Conservation (phyloP, 2,888 invertebrate genomes). For the Brachypalpus laphriformis region DNA sequence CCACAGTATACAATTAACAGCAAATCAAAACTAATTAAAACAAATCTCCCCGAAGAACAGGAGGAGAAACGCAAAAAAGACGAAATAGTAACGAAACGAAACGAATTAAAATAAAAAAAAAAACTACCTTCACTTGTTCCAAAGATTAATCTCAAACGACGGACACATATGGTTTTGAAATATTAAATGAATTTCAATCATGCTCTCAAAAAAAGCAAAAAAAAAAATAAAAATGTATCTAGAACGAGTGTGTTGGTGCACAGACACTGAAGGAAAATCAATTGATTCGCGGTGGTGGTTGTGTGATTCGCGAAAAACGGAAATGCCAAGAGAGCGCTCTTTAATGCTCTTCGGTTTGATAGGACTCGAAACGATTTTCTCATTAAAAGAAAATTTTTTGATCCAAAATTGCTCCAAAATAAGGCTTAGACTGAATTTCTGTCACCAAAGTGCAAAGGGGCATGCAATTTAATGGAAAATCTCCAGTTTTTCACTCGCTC, state of each 20-base stretch:
- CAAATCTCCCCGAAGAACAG: slow-evolving; percentile 54
- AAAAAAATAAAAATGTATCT: neutral
- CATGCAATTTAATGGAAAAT: neutral
- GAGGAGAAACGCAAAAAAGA: neutral
- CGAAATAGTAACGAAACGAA: neutral
- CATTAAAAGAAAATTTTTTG: neutral
- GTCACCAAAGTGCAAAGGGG: neutral
- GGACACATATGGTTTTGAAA: slow-evolving; percentile 61
- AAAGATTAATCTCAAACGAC: slow-evolving; percentile 51
- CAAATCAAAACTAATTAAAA: slow-evolving; percentile 66
- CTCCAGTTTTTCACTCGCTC: neutral
- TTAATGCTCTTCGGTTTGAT: neutral
- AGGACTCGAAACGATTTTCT: neutral
- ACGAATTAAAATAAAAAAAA: neutral
- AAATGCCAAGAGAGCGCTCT: slow-evolving; percentile 46
- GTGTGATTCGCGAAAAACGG: slow-evolving; percentile 13
- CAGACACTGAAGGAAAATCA: neutral
- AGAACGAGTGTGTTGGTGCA: slow-evolving; percentile 14
- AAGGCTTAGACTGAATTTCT: neutral
- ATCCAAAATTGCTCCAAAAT: neutral
- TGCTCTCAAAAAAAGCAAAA: slow-evolving; percentile 18
- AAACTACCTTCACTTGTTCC: slow-evolving; percentile 54
- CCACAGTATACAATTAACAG: slow-evolving; percentile 55
- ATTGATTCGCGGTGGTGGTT: neutral
- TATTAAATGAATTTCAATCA: slow-evolving; percentile 63